Evolutionary conservation across 2,888 invertebrate species (phyloP).

Genomic region (Ceramica pisi): DNA sequence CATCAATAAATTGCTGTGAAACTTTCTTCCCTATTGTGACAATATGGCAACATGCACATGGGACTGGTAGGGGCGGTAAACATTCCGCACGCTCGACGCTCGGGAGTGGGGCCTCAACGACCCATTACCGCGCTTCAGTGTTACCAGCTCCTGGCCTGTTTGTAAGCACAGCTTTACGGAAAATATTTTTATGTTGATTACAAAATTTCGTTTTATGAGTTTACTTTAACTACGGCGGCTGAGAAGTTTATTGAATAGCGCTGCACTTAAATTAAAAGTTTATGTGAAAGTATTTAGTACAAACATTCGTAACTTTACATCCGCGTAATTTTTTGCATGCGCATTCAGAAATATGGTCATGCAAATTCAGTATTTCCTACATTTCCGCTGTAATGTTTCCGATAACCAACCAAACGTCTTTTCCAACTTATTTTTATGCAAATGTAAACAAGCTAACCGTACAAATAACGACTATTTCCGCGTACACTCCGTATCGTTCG

Average conservation of each 20-base stretch:
- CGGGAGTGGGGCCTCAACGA: constrained; percentile 24
- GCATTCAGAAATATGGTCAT: too few relatives aligned
- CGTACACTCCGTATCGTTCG: constrained; percentile 16
- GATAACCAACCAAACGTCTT: neutral
- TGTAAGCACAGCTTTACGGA: constrained; percentile 23
- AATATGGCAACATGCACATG: constrained; percentile 32
- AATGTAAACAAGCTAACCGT: neutral
- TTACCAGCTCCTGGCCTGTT: constrained; percentile 24
- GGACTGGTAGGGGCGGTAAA: constrained; percentile 20
- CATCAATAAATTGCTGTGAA: constrained; percentile 23
- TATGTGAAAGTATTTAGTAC: neutral
- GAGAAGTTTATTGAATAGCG: constrained; percentile 4
- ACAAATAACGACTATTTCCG: constrained; percentile 2
- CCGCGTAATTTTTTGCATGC: neutral
- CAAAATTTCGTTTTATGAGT: constrained; percentile 12
- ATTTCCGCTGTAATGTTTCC: neutral
- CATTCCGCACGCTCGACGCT: constrained; percentile 26
- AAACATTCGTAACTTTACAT: neutral
- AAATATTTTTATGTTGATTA: constrained; percentile 30
- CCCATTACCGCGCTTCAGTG: constrained; percentile 41
- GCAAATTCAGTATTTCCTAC: neutral
- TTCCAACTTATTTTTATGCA: constrained; percentile 13
- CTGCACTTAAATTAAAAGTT: constrained; percentile 11
- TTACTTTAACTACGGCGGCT: constrained; percentile 18
- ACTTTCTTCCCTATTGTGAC: constrained; percentile 25